Evolutionary conservation across 2,888 invertebrate species (phyloP), one percentile per base, ranked within the genome.

Genomic region (Gnatocerus cornutus): DNA sequence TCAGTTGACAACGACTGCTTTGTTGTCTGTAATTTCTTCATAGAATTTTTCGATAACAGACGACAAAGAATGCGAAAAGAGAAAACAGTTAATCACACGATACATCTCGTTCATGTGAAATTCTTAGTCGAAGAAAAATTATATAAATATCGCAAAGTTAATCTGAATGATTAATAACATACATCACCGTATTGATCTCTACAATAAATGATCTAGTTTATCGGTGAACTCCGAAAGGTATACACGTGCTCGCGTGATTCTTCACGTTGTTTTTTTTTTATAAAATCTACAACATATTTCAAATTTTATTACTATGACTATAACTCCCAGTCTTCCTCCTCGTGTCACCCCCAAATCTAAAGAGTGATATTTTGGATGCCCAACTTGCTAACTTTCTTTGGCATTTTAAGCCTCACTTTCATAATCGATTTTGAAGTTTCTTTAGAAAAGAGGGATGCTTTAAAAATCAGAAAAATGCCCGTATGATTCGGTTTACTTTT

Each of bases 251-350:
- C 43, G 63, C 63, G 63, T 63, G 63, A 53, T 63, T 63, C 45
- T 37, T 53, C 29, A 41, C 52, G 10, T 62, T 41, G 14, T 53
- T 53, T 62, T 21, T 21, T 53, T 53, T 41, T 63, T 63, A 53
- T 53, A 53, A 53, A 63, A 63, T 63, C 43, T 62, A 46, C 39
- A 52, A 21, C 63, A 43, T 63, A 63, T 63, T 63, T 63, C 63
- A 63, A 63, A 43, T 63, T 63, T 63, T 52, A 63, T 63, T 63
- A 53, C 53, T 43, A 29, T 10, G 45, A 52, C 61, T 61, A 61
- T 50, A 53, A 63, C 52, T 53, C 50, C 52, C 52, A 63, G 50
- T 45, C 43, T 30, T 16, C 62, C 29, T 27, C 43, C 43, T 33
- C n/a, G n/a, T 33, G n/a, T 33, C 9, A 33, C 6, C 33, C 6